phyloP scores from a whole-genome alignment of 2,888 invertebrate species.

The Cosmia pyralina region DNA sequence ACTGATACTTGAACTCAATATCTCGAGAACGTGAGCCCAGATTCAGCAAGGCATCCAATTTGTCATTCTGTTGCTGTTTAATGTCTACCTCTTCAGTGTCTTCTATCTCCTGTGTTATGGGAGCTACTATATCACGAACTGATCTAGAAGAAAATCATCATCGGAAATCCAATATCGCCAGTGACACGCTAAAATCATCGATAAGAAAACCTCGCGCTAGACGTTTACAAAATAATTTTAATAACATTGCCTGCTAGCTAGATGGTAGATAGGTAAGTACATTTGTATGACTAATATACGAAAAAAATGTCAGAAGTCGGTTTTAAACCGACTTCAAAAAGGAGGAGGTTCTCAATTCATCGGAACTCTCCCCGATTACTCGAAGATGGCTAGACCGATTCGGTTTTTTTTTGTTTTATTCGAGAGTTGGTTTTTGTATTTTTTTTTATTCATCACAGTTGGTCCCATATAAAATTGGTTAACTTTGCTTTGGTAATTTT shows the following conservation, averaged over 20 bases:
- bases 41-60: slow-evolving; percentile 86
- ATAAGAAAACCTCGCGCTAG: not conserved
- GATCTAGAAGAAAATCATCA: slow-evolving; percentile 78
- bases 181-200: not conserved
- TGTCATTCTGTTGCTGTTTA: slow-evolving; percentile 90
- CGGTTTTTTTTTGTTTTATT: too few relatives aligned
- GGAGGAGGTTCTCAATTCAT: too few relatives aligned
- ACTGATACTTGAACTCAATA: slow-evolving; percentile 81
- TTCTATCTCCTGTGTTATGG: slow-evolving; percentile 93
- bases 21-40: slow-evolving; percentile 86
- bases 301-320: not conserved
- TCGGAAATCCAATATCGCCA: not conserved
- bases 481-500: too few relatives aligned
- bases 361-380: too few relatives aligned
- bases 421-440: too few relatives aligned
- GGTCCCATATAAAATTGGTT: too few relatives aligned
- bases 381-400: too few relatives aligned
- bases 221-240: not conserved
- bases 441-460: too few relatives aligned
- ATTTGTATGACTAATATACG: not conserved
- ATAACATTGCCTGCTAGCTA: not conserved
- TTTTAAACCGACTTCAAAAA: not conserved
- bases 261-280: not conserved
- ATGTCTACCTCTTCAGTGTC: slow-evolving; percentile 88
- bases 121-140: slow-evolving; percentile 91